Conservation (phyloP, 2,113 vertebrate genomes). For the Crotalus viridis region DNA sequence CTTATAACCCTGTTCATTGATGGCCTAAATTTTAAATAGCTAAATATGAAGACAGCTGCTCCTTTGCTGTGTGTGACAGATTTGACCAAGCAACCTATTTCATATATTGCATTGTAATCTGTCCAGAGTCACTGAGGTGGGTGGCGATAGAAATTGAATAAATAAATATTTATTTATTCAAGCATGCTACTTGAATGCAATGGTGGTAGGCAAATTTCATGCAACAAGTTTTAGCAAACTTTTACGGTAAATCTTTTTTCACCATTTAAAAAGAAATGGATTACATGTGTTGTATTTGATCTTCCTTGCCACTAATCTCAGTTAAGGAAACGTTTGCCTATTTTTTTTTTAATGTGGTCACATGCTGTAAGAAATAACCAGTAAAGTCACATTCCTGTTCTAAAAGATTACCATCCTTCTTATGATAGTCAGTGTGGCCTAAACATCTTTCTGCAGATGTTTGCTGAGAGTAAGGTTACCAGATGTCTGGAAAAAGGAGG, state of each 20-base stretch:
- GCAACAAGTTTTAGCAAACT: neutral
- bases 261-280: neutral
- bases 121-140: neutral
- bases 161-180: neutral
- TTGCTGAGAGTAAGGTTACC: neutral
- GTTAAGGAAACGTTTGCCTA: neutral
- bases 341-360: neutral
- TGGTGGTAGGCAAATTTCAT: neutral
- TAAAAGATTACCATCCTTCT: neutral
- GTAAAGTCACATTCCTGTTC: neutral
- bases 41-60: neutral
- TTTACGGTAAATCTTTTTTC: neutral
- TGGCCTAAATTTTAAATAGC: neutral
- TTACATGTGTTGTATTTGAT: neutral
- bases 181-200: neutral
- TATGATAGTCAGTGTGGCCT: neutral
- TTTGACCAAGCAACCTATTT: neutral
- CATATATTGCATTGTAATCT: neutral
- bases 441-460: neutral
- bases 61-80: neutral
- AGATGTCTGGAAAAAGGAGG: neutral
- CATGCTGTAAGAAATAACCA: neutral
- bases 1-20: neutral
- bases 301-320: neutral
- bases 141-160: neutral